phyloP scores from a whole-genome alignment of 2,888 invertebrate species.

The Drosophila vallismaia region DNA sequence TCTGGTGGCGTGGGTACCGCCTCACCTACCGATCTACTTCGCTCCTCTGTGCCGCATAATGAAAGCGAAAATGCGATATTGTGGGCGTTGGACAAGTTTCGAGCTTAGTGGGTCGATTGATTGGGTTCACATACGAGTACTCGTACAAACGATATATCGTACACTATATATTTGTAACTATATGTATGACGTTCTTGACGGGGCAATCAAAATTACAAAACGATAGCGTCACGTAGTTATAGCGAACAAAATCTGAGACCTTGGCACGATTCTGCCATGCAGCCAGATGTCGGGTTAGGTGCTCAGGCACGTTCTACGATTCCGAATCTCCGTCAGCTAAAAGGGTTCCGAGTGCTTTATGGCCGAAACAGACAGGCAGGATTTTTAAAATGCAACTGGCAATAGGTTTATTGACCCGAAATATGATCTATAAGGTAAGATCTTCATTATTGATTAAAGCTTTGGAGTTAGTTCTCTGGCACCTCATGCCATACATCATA shows the following conservation, averaged over 20 bases:
- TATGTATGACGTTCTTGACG: slow-evolving; percentile 46
- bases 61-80: slow-evolving; percentile 60
- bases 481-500: slow-evolving; percentile 18
- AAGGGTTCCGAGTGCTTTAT: slow-evolving; percentile 37
- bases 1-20: slow-evolving; percentile 29
- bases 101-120: slow-evolving; percentile 53
- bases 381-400: background rate
- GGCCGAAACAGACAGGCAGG: slow-evolving; percentile 16
- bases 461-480: slow-evolving; percentile 14
- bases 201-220: slow-evolving; percentile 51
- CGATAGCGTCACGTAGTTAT: slow-evolving; percentile 73
- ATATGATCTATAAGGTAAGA: background rate
- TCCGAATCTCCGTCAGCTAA: slow-evolving; percentile 21
- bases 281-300: slow-evolving; percentile 43
- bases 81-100: slow-evolving; percentile 61
- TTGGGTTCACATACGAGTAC: slow-evolving; percentile 19
- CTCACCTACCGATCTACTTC: slow-evolving; percentile 24
- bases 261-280: slow-evolving; percentile 73
- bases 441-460: slow-evolving; percentile 18
- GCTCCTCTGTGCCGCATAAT: slow-evolving; percentile 13
- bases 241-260: slow-evolving; percentile 69
- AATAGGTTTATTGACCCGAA: slow-evolving; percentile 26
- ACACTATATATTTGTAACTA: slow-evolving; percentile 1
- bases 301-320: slow-evolving; percentile 55
- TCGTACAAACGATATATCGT: no score